Base-by-base conservation (phyloP, 2,888 invertebrate genomes). In the Scrobipalpa costella region DNA sequence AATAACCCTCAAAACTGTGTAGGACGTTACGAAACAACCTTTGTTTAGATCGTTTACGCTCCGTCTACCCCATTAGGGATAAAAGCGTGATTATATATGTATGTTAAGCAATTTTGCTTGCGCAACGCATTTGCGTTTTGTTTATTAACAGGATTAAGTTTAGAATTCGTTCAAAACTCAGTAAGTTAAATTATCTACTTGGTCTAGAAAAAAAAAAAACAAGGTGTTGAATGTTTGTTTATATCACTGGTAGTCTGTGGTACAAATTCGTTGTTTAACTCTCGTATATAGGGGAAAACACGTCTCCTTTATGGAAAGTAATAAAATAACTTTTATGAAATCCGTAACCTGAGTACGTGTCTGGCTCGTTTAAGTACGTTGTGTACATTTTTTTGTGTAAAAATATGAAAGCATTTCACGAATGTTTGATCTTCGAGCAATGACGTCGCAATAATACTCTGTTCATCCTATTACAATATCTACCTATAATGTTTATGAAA, bases 301-400 rank as follows among this genome's bases (percentile, higher is more conserved):
- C 67, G 66, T 69, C 64, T 61, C 64, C 68, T 71, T 70, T 69
- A 72, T 69, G 68, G 62, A 58, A 47, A 52, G 58, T 63, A 71
- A 73, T 76, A 73, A 75, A 72, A 71, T 71, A 72, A 72, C 67
- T 73, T 75, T 73, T 73, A 75, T 74, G 72, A 73, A 75, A 73
- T 73, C 72, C 71, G 70, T 70, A 73, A 76, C 74, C 70, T 66
- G 61, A 61, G 63, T 67, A 75, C 76, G 73, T 73, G 75, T 68
- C 61, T 65, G 59, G 62, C 57, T 15, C 63, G 64, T 66, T 67
- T 70, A 68, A 71, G 64, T 66, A 63, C 61, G 44, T 17, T 61
- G 47, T 40, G 50, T 50, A 11, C 19, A 7, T 55, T 7, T 34
- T 55, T 55, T 34, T 34, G 55, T 55, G 7, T 27, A 13, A 21